A percentile compares a stretch with the other conserved stretches of the same genome.
Conservation (phyloP, 2,113 vertebrate species). For the Rhodinocichla rosea region DNA sequence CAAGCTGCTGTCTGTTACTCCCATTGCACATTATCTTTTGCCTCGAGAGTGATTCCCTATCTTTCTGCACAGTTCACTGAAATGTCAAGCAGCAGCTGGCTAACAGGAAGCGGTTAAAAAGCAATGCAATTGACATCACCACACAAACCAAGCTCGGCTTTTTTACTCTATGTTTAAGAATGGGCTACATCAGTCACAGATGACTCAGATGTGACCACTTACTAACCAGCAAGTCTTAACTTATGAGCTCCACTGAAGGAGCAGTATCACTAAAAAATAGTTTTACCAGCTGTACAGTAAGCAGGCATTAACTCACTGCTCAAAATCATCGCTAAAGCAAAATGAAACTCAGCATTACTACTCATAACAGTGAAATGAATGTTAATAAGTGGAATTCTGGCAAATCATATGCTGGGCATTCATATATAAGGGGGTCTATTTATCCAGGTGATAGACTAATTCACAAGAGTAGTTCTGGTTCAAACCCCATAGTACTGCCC, state of each 20-base stretch:
- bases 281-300: not conserved
- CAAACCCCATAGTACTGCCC: not conserved
- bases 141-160: not conserved
- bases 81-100: conserved; percentile 65
- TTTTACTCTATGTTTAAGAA: not conserved
- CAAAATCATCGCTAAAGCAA: not conserved
- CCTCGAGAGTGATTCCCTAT: conserved; percentile 6
- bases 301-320: not conserved
- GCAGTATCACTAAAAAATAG: not conserved
- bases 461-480: not conserved
- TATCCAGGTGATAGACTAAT: not conserved
- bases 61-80: conserved; percentile 38
- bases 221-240: not conserved
- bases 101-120: conserved; percentile 51
- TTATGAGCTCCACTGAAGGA: not conserved
- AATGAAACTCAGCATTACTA: not conserved
- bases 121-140: conserved; percentile 45
- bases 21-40: conserved; percentile 3
- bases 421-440: not conserved
- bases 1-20: not conserved
- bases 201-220: conserved; percentile 23
- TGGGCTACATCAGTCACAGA: not conserved
- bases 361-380: not conserved
- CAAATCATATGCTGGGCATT: not conserved
- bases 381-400: not conserved